Evolutionary conservation across 2,797 vertebrate genomes (phyloP).

Genomic region (Falco novaeseelandiae): DNA sequence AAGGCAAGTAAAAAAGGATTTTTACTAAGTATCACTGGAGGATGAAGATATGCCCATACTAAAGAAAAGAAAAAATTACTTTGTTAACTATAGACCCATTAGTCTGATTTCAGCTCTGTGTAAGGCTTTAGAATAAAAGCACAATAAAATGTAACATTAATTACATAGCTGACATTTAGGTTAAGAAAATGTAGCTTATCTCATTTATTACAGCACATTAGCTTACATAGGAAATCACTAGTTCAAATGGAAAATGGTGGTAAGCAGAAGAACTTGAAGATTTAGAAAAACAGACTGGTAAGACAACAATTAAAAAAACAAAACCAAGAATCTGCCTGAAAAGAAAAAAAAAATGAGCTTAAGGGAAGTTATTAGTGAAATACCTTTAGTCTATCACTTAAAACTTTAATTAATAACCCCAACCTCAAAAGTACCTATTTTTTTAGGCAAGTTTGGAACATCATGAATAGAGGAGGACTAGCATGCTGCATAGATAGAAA

Average conservation of each 20-base stretch:
- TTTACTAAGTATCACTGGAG: not conserved
- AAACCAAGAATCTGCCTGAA: not conserved
- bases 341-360: not conserved
- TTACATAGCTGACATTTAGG: not conserved
- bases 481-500: not conserved
- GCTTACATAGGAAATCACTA: not conserved
- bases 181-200: not conserved
- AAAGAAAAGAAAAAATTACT: not conserved
- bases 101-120: not conserved
- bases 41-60: not conserved
- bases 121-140: not conserved
- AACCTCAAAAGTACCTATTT: not conserved
- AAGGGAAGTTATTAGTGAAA: not conserved
- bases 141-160: not conserved
- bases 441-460: not conserved
- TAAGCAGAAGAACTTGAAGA: not conserved
- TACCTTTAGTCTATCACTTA: not conserved
- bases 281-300: not conserved
- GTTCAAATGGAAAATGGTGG: not conserved
- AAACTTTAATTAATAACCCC: not conserved
- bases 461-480: not conserved
- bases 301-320: not conserved
- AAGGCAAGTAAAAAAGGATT: not conserved
- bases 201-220: not conserved
- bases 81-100: not conserved